These are phyloP conservation scores for Miltochrista miniata DNA, from an alignment of 2,888 invertebrate species.

Conservation along the genomic window DNA sequence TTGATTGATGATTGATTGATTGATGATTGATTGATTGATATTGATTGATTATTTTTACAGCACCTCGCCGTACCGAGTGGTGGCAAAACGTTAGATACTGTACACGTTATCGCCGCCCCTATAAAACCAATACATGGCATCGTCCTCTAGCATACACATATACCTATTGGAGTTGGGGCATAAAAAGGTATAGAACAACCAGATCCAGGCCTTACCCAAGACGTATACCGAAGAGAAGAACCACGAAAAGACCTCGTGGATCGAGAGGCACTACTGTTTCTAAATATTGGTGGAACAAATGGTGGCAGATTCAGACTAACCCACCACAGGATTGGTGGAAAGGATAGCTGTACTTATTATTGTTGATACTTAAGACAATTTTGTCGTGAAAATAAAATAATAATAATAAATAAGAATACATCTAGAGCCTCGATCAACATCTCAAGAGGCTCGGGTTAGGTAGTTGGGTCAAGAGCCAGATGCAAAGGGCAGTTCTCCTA, in stretches of 20 bases:
- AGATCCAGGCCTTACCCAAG: not conserved
- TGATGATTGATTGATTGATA: too few species aligned
- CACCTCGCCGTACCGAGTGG: too few species aligned
- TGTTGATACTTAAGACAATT: too few species aligned
- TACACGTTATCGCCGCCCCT: not conserved
- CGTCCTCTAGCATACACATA: not conserved
- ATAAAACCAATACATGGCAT: not conserved
- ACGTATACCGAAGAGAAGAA: not conserved
- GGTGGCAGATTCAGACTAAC: not conserved
- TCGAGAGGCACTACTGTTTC: not conserved
- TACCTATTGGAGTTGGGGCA: too few species aligned
- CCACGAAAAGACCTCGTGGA: not conserved
- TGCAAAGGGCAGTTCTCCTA: too few species aligned
- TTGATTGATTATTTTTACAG: too few species aligned
- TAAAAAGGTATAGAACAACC: not conserved
- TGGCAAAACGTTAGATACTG: not conserved
- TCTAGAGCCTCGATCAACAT: too few species aligned
- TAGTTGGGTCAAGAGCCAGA: too few species aligned
- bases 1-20: too few species aligned
- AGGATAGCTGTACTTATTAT: not conserved
- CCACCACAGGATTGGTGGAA: not conserved
- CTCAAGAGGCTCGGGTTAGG: too few species aligned
- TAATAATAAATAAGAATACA: too few species aligned
- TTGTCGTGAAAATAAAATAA: too few species aligned
- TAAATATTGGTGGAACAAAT: slow-evolving; percentile 1